Evolutionary conservation across 2,113 vertebrate genomes (phyloP).

Genomic region (Erythrolamprus reginae): DNA sequence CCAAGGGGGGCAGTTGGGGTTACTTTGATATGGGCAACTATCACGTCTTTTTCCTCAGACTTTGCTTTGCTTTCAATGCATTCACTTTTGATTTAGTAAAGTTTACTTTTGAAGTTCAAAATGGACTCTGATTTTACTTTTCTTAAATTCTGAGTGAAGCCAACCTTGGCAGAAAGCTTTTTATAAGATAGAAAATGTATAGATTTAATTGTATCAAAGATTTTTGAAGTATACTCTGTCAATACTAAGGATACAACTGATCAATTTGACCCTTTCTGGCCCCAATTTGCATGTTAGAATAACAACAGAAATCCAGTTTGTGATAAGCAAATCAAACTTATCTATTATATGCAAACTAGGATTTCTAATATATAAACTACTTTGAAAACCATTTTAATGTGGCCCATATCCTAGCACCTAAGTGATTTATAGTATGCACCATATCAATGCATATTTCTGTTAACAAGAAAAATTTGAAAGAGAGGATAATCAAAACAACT

Average conservation of each 20-base stretch:
- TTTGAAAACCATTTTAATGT: not conserved
- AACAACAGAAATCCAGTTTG: not conserved
- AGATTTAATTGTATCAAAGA: not conserved
- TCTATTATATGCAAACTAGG: not conserved
- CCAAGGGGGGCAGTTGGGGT: no score
- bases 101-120: no score
- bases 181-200: not conserved
- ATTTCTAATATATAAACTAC: not conserved
- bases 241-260: not conserved
- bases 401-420: not conserved
- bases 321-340: not conserved
- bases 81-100: no score
- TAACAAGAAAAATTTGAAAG: not conserved
- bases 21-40: no score
- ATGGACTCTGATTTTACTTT: no score
- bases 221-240: not conserved
- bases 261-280: not conserved
- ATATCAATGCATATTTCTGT: not conserved
- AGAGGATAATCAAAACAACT: not conserved
- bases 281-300: not conserved
- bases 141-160: no score
- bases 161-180: no score
- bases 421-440: not conserved
- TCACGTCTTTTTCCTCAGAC: no score
- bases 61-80: no score